phyloP scores from a whole-genome alignment of 2,888 invertebrate genomes.

The Sarcophaga carnaria region DNA sequence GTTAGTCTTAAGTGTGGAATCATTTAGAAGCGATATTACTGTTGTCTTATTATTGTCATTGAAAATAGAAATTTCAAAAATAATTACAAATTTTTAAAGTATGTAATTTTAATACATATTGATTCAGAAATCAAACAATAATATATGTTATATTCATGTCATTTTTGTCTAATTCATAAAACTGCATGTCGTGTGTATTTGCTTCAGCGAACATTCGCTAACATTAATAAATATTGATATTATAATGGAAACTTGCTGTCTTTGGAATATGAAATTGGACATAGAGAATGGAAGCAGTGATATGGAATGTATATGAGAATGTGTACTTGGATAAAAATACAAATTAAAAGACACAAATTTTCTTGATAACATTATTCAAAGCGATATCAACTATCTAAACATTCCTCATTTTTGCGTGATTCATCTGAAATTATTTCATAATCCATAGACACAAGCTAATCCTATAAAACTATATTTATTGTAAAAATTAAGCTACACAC shows the following conservation, averaged over 20 bases:
- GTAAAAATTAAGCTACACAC: too few species aligned
- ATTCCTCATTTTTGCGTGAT: too few species aligned
- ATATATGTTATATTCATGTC: conserved; percentile 42
- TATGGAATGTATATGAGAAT: too few species aligned
- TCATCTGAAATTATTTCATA: not conserved
- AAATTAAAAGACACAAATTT: too few species aligned
- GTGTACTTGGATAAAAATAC: too few species aligned
- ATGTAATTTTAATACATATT: conserved; percentile 56
- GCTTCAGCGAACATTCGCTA: not conserved
- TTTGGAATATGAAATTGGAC: not conserved
- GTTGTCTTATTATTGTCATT: conserved; percentile 43
- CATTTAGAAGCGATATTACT: conserved; percentile 53
- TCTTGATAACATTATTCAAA: too few species aligned
- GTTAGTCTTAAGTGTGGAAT: conserved; percentile 54
- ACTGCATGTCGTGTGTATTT: conserved; percentile 29
- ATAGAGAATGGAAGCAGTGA: too few species aligned
- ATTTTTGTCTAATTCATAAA: conserved; percentile 14
- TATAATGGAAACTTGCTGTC: not conserved
- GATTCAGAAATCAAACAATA: not conserved
- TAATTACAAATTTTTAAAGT: conserved; percentile 25
- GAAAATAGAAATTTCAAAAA: conserved; percentile 11
- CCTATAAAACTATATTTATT: too few species aligned
- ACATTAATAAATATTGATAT: not conserved
- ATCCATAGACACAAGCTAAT: conserved; percentile 13
- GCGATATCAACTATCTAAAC: too few species aligned